phyloP scores from a whole-genome alignment of 2,113 vertebrate species.

The Lepidothrix coronata region DNA sequence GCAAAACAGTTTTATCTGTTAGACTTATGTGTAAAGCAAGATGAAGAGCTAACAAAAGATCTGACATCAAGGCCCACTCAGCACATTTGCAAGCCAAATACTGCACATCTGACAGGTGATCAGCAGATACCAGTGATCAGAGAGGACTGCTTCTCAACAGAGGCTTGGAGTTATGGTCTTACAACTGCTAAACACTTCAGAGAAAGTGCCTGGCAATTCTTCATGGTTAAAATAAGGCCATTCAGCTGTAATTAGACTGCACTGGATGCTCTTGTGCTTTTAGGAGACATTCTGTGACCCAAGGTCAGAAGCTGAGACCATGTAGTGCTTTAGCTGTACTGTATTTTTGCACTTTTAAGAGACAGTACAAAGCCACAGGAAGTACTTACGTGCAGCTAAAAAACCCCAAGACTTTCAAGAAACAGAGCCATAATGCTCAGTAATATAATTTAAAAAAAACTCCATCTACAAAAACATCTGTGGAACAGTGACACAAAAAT shows the following conservation, averaged over 20 bases:
- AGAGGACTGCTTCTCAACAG: slow-evolving; percentile 61
- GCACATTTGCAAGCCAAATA: slow-evolving; percentile 40
- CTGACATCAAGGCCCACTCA: slow-evolving; percentile 2
- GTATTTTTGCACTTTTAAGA: background rate
- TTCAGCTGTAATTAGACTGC: background rate
- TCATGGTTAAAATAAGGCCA: background rate
- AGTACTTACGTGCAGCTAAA: background rate
- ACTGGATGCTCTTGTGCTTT: background rate
- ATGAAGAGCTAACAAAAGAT: slow-evolving; percentile 10
- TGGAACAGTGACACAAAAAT: background rate
- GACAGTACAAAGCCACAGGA: background rate
- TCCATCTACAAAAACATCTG: background rate
- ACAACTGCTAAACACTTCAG: background rate
- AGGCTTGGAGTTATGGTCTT: slow-evolving; percentile 63
- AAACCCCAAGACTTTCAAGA: background rate
- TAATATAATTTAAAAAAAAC: background rate
- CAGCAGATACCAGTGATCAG: background rate
- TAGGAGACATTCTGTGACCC: background rate
- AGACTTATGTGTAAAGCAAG: background rate
- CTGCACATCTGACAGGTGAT: slow-evolving; percentile 25
- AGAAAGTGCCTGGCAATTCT: slow-evolving; percentile 4
- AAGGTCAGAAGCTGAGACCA: background rate
- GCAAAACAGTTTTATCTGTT: background rate
- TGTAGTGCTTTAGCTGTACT: background rate
- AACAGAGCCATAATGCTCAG: background rate